Evolutionary conservation across 2,797 vertebrate species (phyloP), one percentile per base, ranked within the genome.

Genomic region (Urocyon cinereoargenteus): DNA sequence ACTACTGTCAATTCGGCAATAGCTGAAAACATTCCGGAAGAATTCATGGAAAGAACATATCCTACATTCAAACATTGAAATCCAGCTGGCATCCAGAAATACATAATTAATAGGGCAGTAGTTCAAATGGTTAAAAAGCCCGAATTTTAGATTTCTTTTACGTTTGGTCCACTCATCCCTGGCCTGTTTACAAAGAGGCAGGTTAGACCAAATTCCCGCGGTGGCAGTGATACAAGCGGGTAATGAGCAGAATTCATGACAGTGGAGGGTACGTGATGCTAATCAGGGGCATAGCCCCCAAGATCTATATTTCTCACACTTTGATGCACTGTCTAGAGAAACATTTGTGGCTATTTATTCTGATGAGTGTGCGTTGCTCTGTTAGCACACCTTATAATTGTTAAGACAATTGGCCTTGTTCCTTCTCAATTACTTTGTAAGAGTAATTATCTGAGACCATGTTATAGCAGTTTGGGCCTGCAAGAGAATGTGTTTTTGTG

Each of bases 341-440:
- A 90, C 96, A 93, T 85, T 45, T 75, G 22, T 45, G 83, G 91
- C 79, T 96, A 78, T 96, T 97, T 96, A 98, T 98, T 97, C 87
- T 97, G 78, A 98, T 59, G 82, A 97, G 93, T 94, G 91, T 96
- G 97, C 97, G 82, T 84, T 97, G 96, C 79, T 61, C 83, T 97
- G 70, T 86, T 94, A 98, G 89, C 55, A 97, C 22, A 91, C 75
- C 91, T 98, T 97, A 98, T 97, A 97, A 98, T 97, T 98, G 98
- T 95, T 93, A 96, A 97, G 94, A 85, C 98, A 98, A 98, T 98
- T 98, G 98, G 84, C 94, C 97, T 97, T 96, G 93, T 61, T 98
- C 92, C 98, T 98, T 96, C 92, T 98, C 94, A 85, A 98, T 98
- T 98, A 57, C 96, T 98, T 98, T 98, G 95, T 96, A 97, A 97